Percentiles rank a stretch among this genome's conserved stretches.
phyloP scores from a whole-genome alignment of 2,888 invertebrate species.

The Pocota personata region DNA sequence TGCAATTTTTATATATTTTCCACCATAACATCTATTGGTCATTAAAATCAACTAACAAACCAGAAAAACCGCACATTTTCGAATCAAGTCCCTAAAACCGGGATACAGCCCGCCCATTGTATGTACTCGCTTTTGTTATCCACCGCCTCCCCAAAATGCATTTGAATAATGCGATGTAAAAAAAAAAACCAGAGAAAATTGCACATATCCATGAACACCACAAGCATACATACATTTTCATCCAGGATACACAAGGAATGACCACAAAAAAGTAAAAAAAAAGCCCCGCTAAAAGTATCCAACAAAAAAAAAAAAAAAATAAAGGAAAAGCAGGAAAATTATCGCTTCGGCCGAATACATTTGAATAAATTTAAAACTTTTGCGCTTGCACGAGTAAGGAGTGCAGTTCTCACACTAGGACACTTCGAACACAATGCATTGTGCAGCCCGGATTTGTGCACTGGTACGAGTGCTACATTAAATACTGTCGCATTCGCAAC shows the following conservation, averaged over 20 bases:
- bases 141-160: background rate
- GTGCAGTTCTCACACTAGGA: conserved; percentile 14
- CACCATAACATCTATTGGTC: background rate
- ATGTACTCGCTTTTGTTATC: background rate
- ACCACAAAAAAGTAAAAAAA: background rate
- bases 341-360: conserved; percentile 49
- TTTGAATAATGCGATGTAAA: conserved; percentile 28
- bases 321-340: conserved; percentile 38
- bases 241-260: background rate
- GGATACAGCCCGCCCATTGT: background rate
- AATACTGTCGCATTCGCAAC: conserved; percentile 10
- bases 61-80: conserved; percentile 14
- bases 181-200: background rate
- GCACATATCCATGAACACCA: background rate
- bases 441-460: background rate
- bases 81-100: background rate
- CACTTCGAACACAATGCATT: background rate
- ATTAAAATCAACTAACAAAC: conserved; percentile 3
- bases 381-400: background rate
- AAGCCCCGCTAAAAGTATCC: conserved; percentile 15
- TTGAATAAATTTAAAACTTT: conserved; percentile 50
- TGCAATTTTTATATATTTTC: background rate
- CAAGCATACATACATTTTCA: background rate
- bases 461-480: background rate
- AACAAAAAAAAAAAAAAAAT: conserved; percentile 9